These are phyloP conservation scores for Lontra canadensis DNA, from an alignment of 2,113 vertebrate genomes.

Conservation along the genomic window DNA sequence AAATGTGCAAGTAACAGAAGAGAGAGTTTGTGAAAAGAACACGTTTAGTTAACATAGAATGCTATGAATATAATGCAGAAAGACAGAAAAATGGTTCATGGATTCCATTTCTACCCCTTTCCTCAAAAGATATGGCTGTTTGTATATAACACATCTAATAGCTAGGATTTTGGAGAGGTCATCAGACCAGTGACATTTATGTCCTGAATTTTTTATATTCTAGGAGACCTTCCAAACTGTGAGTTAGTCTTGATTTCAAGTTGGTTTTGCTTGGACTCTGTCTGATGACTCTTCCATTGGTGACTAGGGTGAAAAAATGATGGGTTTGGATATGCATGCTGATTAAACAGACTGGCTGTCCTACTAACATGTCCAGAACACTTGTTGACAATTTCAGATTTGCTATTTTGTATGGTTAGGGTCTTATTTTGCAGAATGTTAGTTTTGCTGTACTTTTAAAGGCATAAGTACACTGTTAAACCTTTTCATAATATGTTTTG, in stretches of 20 bases:
- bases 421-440: slow-evolving; percentile 24
- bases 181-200: background rate
- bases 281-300: background rate
- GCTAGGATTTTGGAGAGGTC: background rate
- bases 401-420: background rate
- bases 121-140: background rate
- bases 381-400: slow-evolving; percentile 16
- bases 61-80: slow-evolving; percentile 14
- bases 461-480: background rate
- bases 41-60: slow-evolving; percentile 30
- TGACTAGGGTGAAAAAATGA: background rate
- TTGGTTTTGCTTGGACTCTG: background rate
- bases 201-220: background rate
- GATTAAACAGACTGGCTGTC: background rate
- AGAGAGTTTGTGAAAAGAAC: slow-evolving; percentile 60
- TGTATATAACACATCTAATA: background rate
- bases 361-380: background rate
- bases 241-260: background rate
- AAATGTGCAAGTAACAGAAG: slow-evolving; percentile 59
- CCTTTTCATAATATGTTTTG: background rate
- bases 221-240: background rate
- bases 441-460: background rate
- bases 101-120: background rate
- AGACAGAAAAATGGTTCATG: background rate
- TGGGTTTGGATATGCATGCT: background rate